Base-by-base conservation (phyloP, 2,797 vertebrate genomes). In the Phoebastria nigripes region DNA sequence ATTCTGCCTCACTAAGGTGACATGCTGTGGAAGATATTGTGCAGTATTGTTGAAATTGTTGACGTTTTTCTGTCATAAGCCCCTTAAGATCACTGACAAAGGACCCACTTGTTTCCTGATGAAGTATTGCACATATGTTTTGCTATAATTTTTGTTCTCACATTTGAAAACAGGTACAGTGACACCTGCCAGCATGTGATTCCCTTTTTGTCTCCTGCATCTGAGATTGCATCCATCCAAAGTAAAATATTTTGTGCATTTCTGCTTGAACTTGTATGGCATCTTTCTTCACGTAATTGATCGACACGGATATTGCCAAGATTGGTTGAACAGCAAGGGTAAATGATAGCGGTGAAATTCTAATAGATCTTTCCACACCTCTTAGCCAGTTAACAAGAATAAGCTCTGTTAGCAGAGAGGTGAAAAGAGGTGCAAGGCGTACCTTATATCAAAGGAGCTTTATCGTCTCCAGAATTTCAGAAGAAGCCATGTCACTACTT, bases 381-480 rank as follows among this genome's bases (percentile, higher is more conserved):
- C 49, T 82, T 59, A 66, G 52, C 39, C 72, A 92, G 77, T 82
- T 94, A 93, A 92, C 35, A 93, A 89, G 71, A 94, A 91, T 71
- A 79, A 92, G 46, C 47, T 69, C 49, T 66, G 47, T 58, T 96
- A 86, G 77, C 44, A 80, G 81, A 87, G 76, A 93, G 31, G 72
- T 90, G 56, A 91, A 96, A 96, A 90, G 72, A 93, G 85, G 19
- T 52, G 78, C 54, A 81, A 59, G 26, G 56, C 26, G 76, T 49
- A 14, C 65, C 37, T 84, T 62, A 18, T 94, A 91, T 92, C 80
- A 97, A 93, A 95, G 58, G 58, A 65, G 47, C 6, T 93, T 95
- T 92, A 63, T 82, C 49, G 12, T 82, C 54, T 69, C n/a, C 85
- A 69, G 46, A 77, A 87, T 96, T 97, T 97, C 90, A 96, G 97